phyloP scores from a whole-genome alignment of 30 jellyfish, hydroid and myxozoan species.

The Turritopsis rubra region DNA sequence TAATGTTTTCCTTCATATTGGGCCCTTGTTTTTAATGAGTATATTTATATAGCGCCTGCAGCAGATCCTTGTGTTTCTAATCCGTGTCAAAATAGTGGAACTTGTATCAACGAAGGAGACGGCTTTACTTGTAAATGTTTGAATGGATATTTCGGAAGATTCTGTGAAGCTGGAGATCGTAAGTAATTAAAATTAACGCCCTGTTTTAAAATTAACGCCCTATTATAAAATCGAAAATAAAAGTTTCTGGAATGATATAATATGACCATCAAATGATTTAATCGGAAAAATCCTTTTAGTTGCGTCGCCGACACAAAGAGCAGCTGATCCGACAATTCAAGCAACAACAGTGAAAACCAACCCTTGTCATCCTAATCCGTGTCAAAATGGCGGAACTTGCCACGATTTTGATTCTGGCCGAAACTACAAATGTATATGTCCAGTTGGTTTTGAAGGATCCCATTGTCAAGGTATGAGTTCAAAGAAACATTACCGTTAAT shows the following conservation, averaged over 20 bases:
- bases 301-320: background rate
- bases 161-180: conserved; percentile 47
- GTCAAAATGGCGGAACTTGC: conserved; percentile 96
- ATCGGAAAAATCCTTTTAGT: too few relatives aligned
- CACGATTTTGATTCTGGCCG: conserved; percentile 36
- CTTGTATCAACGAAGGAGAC: conserved; percentile 61
- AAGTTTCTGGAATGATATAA: background rate
- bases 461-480: conserved; percentile 97
- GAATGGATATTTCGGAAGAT: conserved; percentile 51
- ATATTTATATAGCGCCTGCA: background rate
- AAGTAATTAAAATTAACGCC: conserved; percentile 25
- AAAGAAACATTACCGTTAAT: too few relatives aligned
- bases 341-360: conserved; percentile 39
- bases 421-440: conserved; percentile 72
- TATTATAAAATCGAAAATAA: background rate
- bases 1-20: too few relatives aligned
- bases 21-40: background rate
- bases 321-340: conserved; percentile 22
- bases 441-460: conserved; percentile 67
- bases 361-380: conserved; percentile 91
- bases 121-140: conserved; percentile 72
- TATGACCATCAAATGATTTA: background rate
- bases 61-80: conserved; percentile 63
- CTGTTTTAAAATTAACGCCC: too few relatives aligned
- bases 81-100: conserved; percentile 87